A percentile compares a stretch with the other conserved stretches of the same genome.
Evolutionary conservation across 2,888 invertebrate species (phyloP).

Genomic region (Sympetrum striolatum): DNA sequence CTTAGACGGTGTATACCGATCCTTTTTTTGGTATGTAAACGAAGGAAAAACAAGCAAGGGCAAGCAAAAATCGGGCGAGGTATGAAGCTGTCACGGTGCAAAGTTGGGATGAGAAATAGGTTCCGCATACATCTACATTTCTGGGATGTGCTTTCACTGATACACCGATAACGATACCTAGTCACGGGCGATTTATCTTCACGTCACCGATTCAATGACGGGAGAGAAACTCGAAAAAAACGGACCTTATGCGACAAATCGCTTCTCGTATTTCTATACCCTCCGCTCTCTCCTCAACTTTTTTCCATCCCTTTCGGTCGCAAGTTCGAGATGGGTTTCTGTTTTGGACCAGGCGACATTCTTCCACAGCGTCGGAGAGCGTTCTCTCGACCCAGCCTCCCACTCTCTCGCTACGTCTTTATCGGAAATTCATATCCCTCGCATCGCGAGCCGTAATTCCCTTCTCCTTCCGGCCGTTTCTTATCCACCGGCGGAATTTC

Average conservation of each 20-base stretch:
- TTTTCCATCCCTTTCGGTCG: background rate
- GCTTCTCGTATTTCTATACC: background rate
- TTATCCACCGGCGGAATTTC: slow-evolving; percentile 2
- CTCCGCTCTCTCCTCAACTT: background rate
- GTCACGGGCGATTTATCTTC: background rate
- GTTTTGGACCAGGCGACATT: background rate
- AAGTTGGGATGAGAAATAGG: background rate
- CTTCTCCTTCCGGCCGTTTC: background rate
- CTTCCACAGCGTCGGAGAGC: background rate
- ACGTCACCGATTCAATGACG: background rate
- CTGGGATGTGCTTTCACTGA: background rate
- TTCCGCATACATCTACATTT: background rate
- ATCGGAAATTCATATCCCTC: slow-evolving; percentile 29
- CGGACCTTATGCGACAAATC: background rate
- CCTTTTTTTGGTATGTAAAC: background rate
- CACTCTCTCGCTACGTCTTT: slow-evolving; percentile 4
- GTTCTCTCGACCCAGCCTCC: background rate
- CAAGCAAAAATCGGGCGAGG: background rate
- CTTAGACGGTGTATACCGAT: background rate
- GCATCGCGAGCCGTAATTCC: background rate
- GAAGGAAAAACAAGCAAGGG: background rate
- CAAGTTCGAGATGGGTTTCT: background rate
- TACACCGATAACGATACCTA: background rate
- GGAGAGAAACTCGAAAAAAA: background rate
- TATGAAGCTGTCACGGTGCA: background rate